These are phyloP conservation scores for Spilarctia lutea DNA, from an alignment of 2,888 invertebrate genomes.

Conservation along the genomic window DNA sequence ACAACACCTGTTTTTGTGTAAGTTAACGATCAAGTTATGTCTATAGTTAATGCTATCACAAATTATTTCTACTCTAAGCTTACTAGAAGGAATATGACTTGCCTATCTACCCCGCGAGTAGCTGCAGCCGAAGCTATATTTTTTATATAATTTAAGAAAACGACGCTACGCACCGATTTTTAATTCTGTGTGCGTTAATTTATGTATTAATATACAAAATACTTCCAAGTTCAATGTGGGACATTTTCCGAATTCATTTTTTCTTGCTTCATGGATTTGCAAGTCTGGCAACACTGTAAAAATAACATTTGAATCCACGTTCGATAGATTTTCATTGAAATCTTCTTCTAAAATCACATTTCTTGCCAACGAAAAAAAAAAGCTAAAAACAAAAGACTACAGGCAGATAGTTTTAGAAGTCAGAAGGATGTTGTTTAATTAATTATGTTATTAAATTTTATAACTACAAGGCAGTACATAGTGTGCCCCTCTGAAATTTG, in stretches of 20 bases:
- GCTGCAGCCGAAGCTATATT: constrained; percentile 33
- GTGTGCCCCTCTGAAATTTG: not conserved
- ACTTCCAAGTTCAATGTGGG: constrained; percentile 55
- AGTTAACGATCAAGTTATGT: not conserved
- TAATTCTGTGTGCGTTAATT: constrained; percentile 48
- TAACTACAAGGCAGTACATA: not conserved
- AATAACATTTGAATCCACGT: not conserved
- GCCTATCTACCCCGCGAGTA: constrained; percentile 14
- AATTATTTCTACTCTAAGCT: not conserved
- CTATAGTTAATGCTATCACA: not conserved
- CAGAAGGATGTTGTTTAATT: not conserved
- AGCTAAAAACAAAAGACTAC: not conserved
- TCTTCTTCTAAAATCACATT: not conserved
- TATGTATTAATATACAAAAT: constrained; percentile 29
- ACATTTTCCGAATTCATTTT: constrained; percentile 5
- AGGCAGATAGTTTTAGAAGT: not conserved
- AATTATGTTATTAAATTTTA: not conserved
- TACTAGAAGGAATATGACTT: not conserved
- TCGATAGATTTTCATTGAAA: too few species aligned
- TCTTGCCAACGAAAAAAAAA: not conserved
- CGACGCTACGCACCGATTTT: constrained; percentile 56
- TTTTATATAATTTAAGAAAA: constrained; percentile 45
- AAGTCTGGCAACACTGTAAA: not conserved
- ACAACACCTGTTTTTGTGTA: not conserved
- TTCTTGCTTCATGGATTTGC: not conserved